Percentiles rank a stretch among this genome's conserved stretches.
Conservation (phyloP, 2,113 vertebrate species). For the Haemorhous mexicanus region DNA sequence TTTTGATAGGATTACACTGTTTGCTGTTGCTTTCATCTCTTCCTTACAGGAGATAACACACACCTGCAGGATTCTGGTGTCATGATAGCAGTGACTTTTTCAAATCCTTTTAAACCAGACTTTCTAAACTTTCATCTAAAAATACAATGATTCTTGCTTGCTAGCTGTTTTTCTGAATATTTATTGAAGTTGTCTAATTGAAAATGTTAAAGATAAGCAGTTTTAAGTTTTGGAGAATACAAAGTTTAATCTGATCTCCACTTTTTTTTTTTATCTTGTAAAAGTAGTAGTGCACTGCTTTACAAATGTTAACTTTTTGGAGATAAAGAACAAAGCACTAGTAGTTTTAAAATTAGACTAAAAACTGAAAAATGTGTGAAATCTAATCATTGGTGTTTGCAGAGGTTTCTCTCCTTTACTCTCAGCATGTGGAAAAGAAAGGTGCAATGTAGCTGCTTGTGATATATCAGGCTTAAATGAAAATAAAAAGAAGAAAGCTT, state of each 20-base stretch:
- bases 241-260: not conserved
- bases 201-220: not conserved
- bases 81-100: not conserved
- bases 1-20: not conserved
- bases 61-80: not conserved
- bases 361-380: not conserved
- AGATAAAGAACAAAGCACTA: not conserved
- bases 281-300: not conserved
- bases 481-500: not conserved
- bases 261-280: not conserved
- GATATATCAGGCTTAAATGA: not conserved
- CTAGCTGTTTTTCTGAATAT: not conserved
- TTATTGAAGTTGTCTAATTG: not conserved
- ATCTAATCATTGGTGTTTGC: not conserved
- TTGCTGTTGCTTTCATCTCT: not conserved
- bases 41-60: not conserved
- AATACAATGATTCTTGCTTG: not conserved
- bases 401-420: slow-evolving; percentile 15
- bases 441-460: not conserved
- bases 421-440: slow-evolving; percentile 19
- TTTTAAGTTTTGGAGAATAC: not conserved
- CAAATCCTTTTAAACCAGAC: not conserved
- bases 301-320: not conserved
- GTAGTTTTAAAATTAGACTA: not conserved
- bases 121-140: not conserved